phyloP scores from a whole-genome alignment of 1,140 invertebrate genomes.

The Drosophila dunni region DNA sequence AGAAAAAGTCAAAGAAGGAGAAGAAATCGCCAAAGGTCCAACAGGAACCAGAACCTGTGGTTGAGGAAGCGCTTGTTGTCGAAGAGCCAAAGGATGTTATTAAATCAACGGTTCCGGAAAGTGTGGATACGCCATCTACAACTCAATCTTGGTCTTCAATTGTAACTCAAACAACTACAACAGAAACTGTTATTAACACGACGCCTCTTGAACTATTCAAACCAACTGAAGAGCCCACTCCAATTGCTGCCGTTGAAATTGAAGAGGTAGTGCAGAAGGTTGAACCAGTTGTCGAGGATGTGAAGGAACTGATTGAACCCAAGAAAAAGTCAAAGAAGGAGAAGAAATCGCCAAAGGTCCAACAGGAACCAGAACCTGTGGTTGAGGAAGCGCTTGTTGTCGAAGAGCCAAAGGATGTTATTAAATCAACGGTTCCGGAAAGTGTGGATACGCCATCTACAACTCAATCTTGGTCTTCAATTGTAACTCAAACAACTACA shows the following conservation, averaged over 20 bases:
- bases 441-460: not conserved
- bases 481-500: constrained; percentile 41
- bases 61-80: not conserved
- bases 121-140: not conserved
- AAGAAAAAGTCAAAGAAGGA: constrained; percentile 5
- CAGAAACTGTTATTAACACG: not conserved
- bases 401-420: constrained; percentile 2
- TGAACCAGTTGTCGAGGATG: not conserved
- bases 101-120: not conserved
- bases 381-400: constrained; percentile 4
- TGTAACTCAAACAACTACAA: constrained; percentile 33
- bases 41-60: not conserved
- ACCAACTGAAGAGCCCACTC: constrained; percentile 10
- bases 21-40: constrained; percentile 23
- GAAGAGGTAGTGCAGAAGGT: not conserved
- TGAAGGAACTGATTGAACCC: not conserved
- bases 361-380: not conserved
- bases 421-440: not conserved
- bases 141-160: constrained; percentile 49
- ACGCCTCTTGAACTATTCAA: constrained; percentile 24
- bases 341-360: not conserved
- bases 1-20: constrained; percentile 49
- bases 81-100: not conserved
- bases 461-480: constrained; percentile 67
- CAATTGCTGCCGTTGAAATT: constrained; percentile 17